phyloP scores from a whole-genome alignment of 2,888 invertebrate genomes.

The Autographa gamma region DNA sequence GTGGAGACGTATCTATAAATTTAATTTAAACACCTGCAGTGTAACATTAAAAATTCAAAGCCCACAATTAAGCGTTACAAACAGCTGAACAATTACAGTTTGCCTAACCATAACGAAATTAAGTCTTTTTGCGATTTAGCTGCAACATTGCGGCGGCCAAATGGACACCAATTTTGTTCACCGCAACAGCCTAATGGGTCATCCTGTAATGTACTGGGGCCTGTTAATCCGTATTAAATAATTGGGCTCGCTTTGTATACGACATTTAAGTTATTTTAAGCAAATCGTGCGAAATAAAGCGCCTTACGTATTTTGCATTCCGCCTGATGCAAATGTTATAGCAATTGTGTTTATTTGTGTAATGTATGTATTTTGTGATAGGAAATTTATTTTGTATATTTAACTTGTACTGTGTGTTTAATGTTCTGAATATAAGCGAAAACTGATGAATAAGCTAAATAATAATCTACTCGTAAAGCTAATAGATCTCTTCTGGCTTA shows the following conservation, averaged over 20 bases:
- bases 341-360: conserved; percentile 21
- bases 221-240: conserved; percentile 68
- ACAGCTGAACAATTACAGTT: conserved; percentile 50
- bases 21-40: conserved; percentile 43
- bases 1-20: conserved; percentile 18
- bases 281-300: conserved; percentile 14
- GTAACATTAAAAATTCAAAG: conserved; percentile 51
- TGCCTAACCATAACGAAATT: conserved; percentile 59
- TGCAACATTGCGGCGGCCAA: conserved; percentile 55
- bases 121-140: conserved; percentile 63
- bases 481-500: background rate
- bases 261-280: conserved; percentile 34
- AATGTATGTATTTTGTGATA: conserved; percentile 6
- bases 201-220: conserved; percentile 57
- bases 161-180: conserved; percentile 59
- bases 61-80: conserved; percentile 42
- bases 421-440: background rate
- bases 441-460: background rate
- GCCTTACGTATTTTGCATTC: conserved; percentile 14
- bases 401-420: background rate
- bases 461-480: background rate
- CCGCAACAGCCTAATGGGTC: conserved; percentile 58
- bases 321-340: conserved; percentile 47
- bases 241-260: conserved; percentile 57
- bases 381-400: background rate